Percentiles rank a stretch among this genome's conserved stretches.
These are phyloP conservation scores for Hylomyscus alleni DNA, from an alignment of 2,797 vertebrate species.

Conservation along the genomic window DNA sequence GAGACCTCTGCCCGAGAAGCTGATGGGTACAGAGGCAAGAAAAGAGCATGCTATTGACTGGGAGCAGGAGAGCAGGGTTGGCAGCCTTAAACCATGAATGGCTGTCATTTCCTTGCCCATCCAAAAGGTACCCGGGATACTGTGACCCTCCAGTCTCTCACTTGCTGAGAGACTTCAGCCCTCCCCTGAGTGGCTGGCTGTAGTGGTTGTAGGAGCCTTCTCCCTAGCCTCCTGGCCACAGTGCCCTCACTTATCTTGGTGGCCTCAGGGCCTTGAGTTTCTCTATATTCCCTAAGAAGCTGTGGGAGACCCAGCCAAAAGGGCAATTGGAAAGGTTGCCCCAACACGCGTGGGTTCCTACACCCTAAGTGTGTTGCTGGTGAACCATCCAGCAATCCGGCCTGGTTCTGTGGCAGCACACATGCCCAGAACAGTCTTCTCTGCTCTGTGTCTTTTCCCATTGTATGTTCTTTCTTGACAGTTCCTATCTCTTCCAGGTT, in stretches of 20 bases:
- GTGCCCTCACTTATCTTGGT: neutral
- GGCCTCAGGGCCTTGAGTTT: neutral
- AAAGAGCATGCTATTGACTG: neutral
- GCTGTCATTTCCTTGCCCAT: neutral
- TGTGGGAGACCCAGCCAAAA: neutral
- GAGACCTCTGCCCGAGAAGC: neutral
- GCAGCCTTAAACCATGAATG: neutral
- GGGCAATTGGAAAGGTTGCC: neutral
- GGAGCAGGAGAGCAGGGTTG: neutral
- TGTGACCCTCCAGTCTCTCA: neutral
- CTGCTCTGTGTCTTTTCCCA: neutral
- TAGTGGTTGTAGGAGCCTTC: neutral
- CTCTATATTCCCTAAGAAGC: neutral
- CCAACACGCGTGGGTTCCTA: too few species aligned
- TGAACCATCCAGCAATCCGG: neutral
- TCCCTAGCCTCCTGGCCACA: neutral
- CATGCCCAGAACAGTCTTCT: neutral
- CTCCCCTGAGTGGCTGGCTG: neutral
- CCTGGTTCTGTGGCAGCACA: accelerated
- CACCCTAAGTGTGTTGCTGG: neutral
- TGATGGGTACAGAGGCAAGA: neutral
- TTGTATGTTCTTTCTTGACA: neutral
- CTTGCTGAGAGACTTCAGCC: neutral
- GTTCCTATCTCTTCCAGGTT: neutral
- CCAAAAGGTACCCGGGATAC: neutral